Evolutionary conservation across 2,797 vertebrate genomes (phyloP).

Genomic region (Arctocebus calabarensis): DNA sequence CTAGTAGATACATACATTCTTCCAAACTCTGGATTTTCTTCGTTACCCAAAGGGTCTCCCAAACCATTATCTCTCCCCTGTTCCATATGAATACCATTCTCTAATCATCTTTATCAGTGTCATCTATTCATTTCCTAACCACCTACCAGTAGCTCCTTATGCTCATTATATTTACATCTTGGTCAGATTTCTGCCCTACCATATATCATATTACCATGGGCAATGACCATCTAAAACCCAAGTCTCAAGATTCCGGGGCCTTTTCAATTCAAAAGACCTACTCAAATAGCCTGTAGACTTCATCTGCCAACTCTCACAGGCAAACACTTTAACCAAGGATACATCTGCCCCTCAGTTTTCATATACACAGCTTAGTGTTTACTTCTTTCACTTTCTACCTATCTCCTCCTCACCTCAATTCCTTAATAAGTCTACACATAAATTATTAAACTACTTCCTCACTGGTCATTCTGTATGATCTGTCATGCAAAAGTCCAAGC

Average conservation of each 20-base stretch:
- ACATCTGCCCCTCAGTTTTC: background rate
- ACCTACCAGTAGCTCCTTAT: background rate
- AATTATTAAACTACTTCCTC: constrained; percentile 26
- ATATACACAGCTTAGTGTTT: background rate
- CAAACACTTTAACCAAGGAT: background rate
- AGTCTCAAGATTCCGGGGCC: background rate
- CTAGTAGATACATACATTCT: background rate
- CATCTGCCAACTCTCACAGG: background rate
- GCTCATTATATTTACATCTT: background rate
- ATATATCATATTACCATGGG: background rate
- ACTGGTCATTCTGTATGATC: background rate
- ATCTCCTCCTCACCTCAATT: background rate
- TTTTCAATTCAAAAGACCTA: constrained; percentile 36
- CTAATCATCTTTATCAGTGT: background rate
- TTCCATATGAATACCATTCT: background rate
- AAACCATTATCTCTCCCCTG: background rate
- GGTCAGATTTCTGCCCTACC: constrained; percentile 1
- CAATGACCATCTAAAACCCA: background rate
- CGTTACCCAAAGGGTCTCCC: background rate
- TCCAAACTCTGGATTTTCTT: background rate
- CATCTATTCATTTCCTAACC: constrained; percentile 7
- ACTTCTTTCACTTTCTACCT: background rate
- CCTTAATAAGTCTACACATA: background rate
- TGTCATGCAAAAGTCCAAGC: too few relatives aligned
- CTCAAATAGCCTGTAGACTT: background rate